Base-by-base conservation (phyloP, 2,888 invertebrate genomes). In the Falcaria lacertinaria region DNA sequence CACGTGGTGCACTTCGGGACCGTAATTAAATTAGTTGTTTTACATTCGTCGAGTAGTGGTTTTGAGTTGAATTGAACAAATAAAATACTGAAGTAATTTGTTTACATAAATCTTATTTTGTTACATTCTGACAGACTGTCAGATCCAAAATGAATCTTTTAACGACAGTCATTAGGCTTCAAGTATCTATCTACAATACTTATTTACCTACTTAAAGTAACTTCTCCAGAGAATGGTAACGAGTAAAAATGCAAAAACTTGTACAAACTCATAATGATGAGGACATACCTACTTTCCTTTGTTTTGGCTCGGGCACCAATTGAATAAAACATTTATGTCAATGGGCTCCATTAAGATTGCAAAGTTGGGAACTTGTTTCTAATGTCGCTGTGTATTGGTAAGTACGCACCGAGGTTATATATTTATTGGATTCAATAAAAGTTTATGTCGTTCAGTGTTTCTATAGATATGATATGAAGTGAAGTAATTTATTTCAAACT, bases 311-410 rank as follows among this genome's bases (percentile, higher is more conserved):
- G 62, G 67, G 76, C 74, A 68, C 69, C 83, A 75, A 85, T 83
- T 85, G 85, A 86, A 86, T 86, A 85, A 86, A 85, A 86, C 85
- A 86, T 86, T 86, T 84, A 84, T 85, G 84, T 84, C 84, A 81
- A 84, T 85, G 79, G 79, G 78, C 71, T 79, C 82, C 80, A 84
- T 85, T 84, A 82, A 77, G 74, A 78, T 78, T 76, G 77, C 65
- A 58, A 65, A 81, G 76, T 81, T 77, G 44, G 49, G 52, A 67
- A 76, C 68, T 77, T 69, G 28, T 80, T 70, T 76, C 80, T 71
- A 67, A 71, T 66, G 69, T 66, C 50, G 57, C 60, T 58, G 62
- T 74, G 67, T 74, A 75, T 71, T 66, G 61, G 65, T 41, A 28
- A 28, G 28, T 28, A 28, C 57, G 60, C 52, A 49, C 50, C 45